Evolutionary conservation across 2,797 vertebrate species (phyloP).

Genomic region (Stomatorhinus walkeri): DNA sequence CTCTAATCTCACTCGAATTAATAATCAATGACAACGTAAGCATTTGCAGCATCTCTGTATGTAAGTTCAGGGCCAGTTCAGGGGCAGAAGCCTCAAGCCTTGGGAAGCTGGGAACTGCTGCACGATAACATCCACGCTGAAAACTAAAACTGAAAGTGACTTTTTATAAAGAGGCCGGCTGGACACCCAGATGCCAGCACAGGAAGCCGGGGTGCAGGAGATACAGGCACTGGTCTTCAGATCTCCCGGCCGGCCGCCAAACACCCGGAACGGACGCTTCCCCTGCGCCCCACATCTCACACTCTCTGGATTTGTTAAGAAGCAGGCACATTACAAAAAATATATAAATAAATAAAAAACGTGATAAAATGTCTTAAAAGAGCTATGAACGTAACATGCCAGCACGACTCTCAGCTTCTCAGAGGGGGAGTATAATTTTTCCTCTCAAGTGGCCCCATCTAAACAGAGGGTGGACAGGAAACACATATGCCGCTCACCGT

Average conservation of each 20-base stretch:
- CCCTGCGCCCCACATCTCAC: not conserved
- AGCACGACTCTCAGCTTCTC: not conserved
- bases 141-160: not conserved
- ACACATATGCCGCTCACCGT: constrained; percentile 21
- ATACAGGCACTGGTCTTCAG: not conserved
- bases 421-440: not conserved
- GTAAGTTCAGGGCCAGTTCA: not conserved
- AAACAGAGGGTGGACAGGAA: constrained; percentile 10
- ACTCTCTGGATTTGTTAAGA: not conserved
- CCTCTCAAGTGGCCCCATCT: not conserved
- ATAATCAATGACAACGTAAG: not conserved
- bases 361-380: not conserved
- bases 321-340: not conserved
- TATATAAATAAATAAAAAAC: not conserved
- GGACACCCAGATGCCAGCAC: not conserved
- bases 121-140: not conserved
- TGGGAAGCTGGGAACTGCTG: not conserved
- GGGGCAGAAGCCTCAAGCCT: not conserved
- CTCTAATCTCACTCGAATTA: not conserved
- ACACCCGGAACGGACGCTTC: not conserved
- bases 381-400: not conserved
- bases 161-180: not conserved
- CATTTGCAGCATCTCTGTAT: not conserved
- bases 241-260: not conserved
- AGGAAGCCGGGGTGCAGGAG: not conserved